phyloP scores from a whole-genome alignment of 2,113 vertebrate genomes.

The Salvator merianae region DNA sequence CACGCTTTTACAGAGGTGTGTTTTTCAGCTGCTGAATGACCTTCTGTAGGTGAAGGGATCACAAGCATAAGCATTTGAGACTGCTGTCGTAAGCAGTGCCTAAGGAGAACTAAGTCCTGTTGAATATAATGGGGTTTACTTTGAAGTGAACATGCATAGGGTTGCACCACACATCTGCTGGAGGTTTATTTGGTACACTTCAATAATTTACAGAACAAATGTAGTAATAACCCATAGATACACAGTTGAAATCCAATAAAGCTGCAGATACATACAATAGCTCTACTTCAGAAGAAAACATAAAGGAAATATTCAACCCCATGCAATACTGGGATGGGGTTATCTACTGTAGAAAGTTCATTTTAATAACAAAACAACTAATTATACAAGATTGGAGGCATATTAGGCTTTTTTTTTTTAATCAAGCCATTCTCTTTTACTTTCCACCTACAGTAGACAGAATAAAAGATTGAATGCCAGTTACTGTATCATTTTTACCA shows the following conservation, averaged over 20 bases:
- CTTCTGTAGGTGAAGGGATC: not conserved
- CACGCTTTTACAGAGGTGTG: not conserved
- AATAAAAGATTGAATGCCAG: not conserved
- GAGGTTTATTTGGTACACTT: not conserved
- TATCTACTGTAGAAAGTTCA: not conserved
- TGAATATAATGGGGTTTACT: not conserved
- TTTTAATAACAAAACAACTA: conserved; percentile 2
- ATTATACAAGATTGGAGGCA: not conserved
- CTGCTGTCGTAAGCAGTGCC: not conserved
- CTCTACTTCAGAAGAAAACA: not conserved
- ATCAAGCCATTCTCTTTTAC: not conserved
- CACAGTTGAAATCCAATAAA: not conserved
- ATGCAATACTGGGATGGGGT: not conserved
- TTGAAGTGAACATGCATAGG: not conserved
- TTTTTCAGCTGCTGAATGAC: not conserved
- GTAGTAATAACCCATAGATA: not conserved
- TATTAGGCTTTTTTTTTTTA: not conserved
- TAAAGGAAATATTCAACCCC: not conserved
- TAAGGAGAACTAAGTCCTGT: not conserved
- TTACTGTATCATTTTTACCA: not conserved
- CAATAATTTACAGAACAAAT: not conserved
- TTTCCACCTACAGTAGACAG: not conserved
- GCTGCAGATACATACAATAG: not conserved
- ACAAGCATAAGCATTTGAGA: not conserved
- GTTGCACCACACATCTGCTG: not conserved